These are phyloP conservation scores for Xestia rhomboidea DNA, from an alignment of 2,888 invertebrate species.

Conservation along the genomic window DNA sequence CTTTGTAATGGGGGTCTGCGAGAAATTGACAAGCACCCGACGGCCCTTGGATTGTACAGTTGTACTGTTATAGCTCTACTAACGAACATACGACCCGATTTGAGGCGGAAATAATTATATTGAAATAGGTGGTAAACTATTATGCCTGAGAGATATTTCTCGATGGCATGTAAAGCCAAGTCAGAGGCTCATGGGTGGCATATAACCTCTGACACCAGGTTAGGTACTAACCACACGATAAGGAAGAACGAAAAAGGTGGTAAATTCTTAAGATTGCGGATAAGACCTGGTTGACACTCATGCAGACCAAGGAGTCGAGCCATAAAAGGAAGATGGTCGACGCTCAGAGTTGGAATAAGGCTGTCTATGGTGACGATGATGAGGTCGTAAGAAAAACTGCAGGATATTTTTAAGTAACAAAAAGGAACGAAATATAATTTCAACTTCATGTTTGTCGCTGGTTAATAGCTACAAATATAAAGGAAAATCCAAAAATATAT, in stretches of 20 bases:
- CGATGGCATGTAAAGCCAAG: no score
- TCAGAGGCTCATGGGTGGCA: no score
- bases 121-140: background rate
- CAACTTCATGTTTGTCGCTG: background rate
- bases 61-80: slow-evolving; percentile 26
- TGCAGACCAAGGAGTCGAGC: background rate
- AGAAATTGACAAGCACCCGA: slow-evolving; percentile 57
- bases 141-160: no score
- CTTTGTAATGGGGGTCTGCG: slow-evolving; percentile 54
- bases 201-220: no score
- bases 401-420: background rate
- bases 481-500: no score
- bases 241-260: no score
- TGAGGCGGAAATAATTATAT: slow-evolving; percentile 12
- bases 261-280: background rate
- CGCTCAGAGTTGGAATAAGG: background rate
- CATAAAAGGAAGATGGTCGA: background rate
- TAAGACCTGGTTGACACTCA: background rate
- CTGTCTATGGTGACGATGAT: background rate
- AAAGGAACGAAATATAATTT: background rate
- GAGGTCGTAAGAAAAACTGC: background rate
- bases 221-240: no score
- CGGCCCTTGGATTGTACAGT: slow-evolving; percentile 43
- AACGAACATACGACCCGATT: slow-evolving; percentile 28
- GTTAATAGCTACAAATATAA: background rate